phyloP scores from a whole-genome alignment of 1,140 invertebrate species.

The Dufourea novaeangliae region DNA sequence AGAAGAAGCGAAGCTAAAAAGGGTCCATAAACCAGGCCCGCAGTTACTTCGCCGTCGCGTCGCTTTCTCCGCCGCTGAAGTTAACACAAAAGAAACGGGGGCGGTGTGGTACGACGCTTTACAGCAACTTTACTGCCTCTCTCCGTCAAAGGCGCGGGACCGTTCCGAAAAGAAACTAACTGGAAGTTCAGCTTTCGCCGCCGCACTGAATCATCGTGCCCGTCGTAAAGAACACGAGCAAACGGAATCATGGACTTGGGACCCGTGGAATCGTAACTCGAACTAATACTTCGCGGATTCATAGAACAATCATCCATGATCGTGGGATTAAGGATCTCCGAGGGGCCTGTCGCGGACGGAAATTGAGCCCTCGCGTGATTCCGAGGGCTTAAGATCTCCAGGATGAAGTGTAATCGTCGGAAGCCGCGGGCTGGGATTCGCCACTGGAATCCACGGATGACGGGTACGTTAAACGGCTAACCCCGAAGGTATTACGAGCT shows the following conservation, averaged over 20 bases:
- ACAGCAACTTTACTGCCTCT: background rate
- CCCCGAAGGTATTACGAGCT: conserved; percentile 66
- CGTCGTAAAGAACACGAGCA: background rate
- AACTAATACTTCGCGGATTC: background rate
- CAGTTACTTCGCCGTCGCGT: background rate
- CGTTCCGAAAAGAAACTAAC: background rate
- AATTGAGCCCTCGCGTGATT: conserved; percentile 59
- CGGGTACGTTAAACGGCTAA: conserved; percentile 65
- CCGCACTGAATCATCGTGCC: conserved; percentile 4
- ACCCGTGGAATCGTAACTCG: conserved; percentile 26
- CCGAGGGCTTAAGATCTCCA: conserved; percentile 56
- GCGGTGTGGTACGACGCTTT: background rate
- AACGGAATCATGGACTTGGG: background rate
- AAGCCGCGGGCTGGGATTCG: conserved; percentile 58
- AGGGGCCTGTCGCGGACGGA: conserved; percentile 52
- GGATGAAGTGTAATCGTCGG: conserved; percentile 68
- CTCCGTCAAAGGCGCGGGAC: background rate
- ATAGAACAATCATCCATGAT: conserved; percentile 62
- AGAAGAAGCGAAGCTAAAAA: background rate
- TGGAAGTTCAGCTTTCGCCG: background rate
- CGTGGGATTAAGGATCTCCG: conserved; percentile 66
- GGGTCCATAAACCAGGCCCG: background rate
- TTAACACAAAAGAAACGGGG: conserved; percentile 8
- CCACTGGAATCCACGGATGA: conserved; percentile 52
- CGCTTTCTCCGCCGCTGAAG: background rate